A percentile compares a stretch with the other conserved stretches of the same genome.
phyloP scores from a whole-genome alignment of 2,888 invertebrate genomes.

The Cotesia congregata region DNA sequence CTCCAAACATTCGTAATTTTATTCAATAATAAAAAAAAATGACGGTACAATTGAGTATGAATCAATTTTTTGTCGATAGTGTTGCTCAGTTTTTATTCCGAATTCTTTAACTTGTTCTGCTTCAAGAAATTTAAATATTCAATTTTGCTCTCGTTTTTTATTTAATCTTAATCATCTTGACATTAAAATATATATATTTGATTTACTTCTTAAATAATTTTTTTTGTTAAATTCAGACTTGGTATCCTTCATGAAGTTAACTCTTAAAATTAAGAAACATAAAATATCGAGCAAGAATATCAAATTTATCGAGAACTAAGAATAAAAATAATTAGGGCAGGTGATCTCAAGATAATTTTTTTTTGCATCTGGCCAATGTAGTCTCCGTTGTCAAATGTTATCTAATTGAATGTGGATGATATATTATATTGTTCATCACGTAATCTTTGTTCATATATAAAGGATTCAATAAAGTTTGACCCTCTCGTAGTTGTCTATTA shows the following conservation, averaged over 20 bases:
- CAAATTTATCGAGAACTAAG: not conserved
- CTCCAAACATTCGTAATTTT: no score
- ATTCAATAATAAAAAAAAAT: no score
- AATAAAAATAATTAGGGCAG: not conserved
- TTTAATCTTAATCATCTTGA: not conserved
- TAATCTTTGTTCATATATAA: not conserved
- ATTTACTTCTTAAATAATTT: not conserved
- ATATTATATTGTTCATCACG: not conserved
- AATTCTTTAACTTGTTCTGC: not conserved
- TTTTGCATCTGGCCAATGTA: not conserved
- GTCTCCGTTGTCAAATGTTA: not conserved
- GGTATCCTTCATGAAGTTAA: conserved; percentile 3
- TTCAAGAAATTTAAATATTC: not conserved
- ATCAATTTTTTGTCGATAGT: not conserved
- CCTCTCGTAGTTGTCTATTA: no score
- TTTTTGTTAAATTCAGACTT: not conserved
- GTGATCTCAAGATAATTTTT: no score
- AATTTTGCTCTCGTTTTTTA: not conserved
- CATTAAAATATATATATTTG: not conserved
- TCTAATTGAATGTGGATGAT: not conserved
- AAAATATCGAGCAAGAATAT: conserved; percentile 14
- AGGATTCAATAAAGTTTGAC: no score
- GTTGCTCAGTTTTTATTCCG: not conserved
- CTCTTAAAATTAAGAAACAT: not conserved
- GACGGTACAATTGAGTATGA: not conserved